Percentiles rank a stretch among this genome's conserved stretches.
These are phyloP conservation scores for Platygyra sinensis DNA, from an alignment of 64 coral and sea anemone species.

Conservation along the genomic window DNA sequence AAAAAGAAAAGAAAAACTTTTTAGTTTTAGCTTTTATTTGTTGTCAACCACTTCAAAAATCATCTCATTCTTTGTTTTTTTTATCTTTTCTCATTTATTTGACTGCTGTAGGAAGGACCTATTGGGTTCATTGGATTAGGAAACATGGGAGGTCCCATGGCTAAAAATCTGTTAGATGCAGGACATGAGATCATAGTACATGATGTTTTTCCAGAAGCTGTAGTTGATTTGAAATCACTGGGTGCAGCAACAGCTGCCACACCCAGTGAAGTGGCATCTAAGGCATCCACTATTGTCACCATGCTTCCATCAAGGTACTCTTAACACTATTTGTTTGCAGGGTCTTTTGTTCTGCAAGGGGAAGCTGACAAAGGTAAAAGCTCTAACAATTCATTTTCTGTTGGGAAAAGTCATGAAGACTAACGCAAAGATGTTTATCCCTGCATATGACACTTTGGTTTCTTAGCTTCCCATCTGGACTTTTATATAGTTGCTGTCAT, in stretches of 20 bases:
- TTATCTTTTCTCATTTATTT: neutral
- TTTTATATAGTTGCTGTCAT: too few relatives aligned
- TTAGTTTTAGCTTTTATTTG: too few relatives aligned
- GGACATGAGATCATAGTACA: slow-evolving; percentile 76
- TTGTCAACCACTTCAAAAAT: neutral
- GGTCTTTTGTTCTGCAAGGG: too few relatives aligned
- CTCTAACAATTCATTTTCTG: too few relatives aligned
- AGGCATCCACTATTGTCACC: slow-evolving; percentile 77
- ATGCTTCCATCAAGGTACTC: slow-evolving; percentile 96
- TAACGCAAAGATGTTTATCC: too few relatives aligned
- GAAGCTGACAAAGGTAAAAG: too few relatives aligned
- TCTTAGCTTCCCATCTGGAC: too few relatives aligned
- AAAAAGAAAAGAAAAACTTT: too few relatives aligned
- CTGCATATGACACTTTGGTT: too few relatives aligned
- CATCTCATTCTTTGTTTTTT: neutral
- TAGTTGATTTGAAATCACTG: slow-evolving; percentile 75
- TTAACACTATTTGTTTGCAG: neutral
- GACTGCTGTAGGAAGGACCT: slow-evolving; percentile 23
- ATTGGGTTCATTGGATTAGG: slow-evolving; percentile 97
- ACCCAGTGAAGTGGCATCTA: slow-evolving; percentile 86
- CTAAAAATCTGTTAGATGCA: slow-evolving; percentile 78
- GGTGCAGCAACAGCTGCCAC: slow-evolving; percentile 78
- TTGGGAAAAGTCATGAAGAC: too few relatives aligned
- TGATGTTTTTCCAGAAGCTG: slow-evolving; percentile 72
- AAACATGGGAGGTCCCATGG: slow-evolving; percentile 98